Percentiles rank a stretch among this genome's conserved stretches.
These are phyloP conservation scores for Drosophila saltans DNA, from an alignment of 1,140 invertebrate species.

Conservation along the genomic window DNA sequence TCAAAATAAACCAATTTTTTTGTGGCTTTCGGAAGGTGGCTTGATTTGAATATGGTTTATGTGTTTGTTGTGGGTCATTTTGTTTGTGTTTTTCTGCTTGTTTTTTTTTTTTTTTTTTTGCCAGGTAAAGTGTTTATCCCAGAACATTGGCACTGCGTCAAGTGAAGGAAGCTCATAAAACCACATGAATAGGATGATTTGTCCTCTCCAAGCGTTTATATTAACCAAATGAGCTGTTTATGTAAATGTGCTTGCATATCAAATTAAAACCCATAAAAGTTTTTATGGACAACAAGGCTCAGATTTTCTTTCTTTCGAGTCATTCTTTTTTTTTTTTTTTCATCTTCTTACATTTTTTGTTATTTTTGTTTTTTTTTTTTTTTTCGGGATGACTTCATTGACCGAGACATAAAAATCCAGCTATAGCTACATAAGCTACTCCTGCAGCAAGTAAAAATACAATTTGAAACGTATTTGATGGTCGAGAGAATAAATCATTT, in stretches of 20 bases:
- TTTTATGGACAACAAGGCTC: constrained; percentile 37
- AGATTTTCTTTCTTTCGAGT: constrained; percentile 38
- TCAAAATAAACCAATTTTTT: background rate
- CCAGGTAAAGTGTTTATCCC: constrained; percentile 9
- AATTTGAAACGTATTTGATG: constrained; percentile 56
- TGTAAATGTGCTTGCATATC: constrained; percentile 69
- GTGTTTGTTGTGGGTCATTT: constrained; percentile 4
- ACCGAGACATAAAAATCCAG: constrained; percentile 56
- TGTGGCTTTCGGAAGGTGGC: background rate
- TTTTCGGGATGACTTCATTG: constrained; percentile 64
- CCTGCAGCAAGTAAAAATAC: constrained; percentile 38
- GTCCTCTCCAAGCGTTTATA: constrained; percentile 57
- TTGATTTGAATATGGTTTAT: constrained; percentile 9
- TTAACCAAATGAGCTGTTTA: constrained; percentile 73
- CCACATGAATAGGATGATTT: constrained; percentile 45
- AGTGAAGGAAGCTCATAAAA: constrained; percentile 3
- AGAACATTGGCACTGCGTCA: background rate
- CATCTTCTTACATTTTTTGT: background rate
- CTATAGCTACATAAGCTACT: constrained; percentile 24
- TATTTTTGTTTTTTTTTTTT: constrained; percentile 32
- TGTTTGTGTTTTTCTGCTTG: too few relatives aligned
- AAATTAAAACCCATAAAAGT: constrained; percentile 77
- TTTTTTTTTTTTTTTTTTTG: too few relatives aligned
- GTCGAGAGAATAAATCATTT: constrained; percentile 71
- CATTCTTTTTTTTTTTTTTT: background rate